A percentile compares a stretch with the other conserved stretches of the same genome.
These are phyloP conservation scores for Antedon mediterranea DNA, from an alignment of 53 echinoderm and acorn worm species.

Conservation along the genomic window DNA sequence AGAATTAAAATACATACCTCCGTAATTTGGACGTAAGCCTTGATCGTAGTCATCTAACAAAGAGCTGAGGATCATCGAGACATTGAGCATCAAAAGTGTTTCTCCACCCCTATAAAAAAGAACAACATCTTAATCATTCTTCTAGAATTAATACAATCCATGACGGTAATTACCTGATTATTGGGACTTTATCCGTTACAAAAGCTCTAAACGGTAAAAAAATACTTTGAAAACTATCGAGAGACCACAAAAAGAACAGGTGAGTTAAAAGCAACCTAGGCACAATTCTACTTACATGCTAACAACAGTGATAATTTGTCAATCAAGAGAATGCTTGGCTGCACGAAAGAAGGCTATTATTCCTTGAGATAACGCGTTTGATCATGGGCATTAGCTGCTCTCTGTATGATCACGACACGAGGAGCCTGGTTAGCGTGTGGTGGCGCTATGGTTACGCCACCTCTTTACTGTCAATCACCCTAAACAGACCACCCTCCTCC, in stretches of 20 bases:
- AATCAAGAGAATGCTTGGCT: neutral
- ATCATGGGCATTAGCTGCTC: neutral
- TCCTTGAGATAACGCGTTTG: neutral
- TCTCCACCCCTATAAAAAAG: neutral
- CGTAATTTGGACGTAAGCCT: slow-evolving; percentile 65
- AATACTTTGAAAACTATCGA: neutral
- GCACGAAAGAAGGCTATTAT: neutral
- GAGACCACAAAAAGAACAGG: neutral
- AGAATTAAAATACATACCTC: slow-evolving; percentile 56
- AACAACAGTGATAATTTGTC: neutral
- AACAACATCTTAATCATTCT: neutral
- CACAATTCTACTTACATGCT: neutral
- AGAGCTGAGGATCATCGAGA: slow-evolving; percentile 19
- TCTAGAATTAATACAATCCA: neutral
- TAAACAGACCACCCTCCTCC: neutral
- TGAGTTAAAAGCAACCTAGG: neutral
- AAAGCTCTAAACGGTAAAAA: neutral
- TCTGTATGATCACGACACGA: neutral
- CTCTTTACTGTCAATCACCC: neutral
- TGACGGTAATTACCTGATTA: neutral
- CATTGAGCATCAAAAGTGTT: slow-evolving; percentile 5
- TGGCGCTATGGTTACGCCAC: neutral
- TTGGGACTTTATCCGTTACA: neutral
- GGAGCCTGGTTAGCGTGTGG: neutral
- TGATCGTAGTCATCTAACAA: slow-evolving; percentile 69